These are phyloP conservation scores for Polietes domitor DNA, from an alignment of 2,888 invertebrate species.

Conservation along the genomic window DNA sequence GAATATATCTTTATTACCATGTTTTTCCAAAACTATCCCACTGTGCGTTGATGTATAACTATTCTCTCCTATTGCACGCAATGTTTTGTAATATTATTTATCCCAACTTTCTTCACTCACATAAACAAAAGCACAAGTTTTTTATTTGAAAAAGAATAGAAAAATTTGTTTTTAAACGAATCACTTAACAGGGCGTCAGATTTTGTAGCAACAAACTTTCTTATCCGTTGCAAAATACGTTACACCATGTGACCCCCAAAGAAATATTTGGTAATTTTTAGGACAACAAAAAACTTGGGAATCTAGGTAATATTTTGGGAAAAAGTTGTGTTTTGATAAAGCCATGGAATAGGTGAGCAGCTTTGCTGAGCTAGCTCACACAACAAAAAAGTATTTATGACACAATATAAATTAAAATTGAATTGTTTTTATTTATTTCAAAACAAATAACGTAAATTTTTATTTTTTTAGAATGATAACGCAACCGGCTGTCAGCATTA, in stretches of 20 bases:
- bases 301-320: neutral
- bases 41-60: too few species aligned
- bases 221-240: too few species aligned
- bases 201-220: neutral
- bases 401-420: neutral
- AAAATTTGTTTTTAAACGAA: neutral
- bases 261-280: neutral
- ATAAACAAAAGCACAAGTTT: too few species aligned
- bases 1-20: too few species aligned
- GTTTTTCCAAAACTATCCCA: too few species aligned
- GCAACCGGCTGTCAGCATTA: neutral
- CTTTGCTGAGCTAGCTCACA: neutral
- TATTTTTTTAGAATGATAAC: neutral
- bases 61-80: too few species aligned
- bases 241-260: too few species aligned
- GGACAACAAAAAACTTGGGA: neutral
- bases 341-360: neutral
- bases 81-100: too few species aligned
- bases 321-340: slow-evolving; percentile 11
- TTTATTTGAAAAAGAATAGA: neutral
- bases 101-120: too few species aligned
- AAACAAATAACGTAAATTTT: slow-evolving; percentile 3
- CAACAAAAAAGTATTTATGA: neutral
- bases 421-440: neutral
- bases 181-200: neutral